Evolutionary conservation across 2,888 invertebrate species (phyloP), one percentile per base, ranked within the genome.

Genomic region (Ellobium chinense): DNA sequence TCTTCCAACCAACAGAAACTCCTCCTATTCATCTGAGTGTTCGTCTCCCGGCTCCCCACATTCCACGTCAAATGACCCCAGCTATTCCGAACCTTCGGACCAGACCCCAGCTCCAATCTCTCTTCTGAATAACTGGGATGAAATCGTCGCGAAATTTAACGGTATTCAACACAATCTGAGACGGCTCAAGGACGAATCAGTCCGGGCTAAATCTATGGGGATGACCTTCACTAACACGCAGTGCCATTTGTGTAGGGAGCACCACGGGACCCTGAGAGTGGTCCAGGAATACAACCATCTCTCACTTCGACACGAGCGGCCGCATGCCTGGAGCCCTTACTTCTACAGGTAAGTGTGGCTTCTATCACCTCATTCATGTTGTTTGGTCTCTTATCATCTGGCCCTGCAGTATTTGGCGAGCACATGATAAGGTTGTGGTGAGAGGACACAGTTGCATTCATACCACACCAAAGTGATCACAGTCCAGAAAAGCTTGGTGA

Each of bases 231-330:
- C 89, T 73, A 88, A 87, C 82, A 87, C 88, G 56, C 84, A 84
- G 37, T 91, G 91, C 78, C 88, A 90, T 80, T 77, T 89, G 78
- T 91, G 91, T 80, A 79, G 85, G 34, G 89, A 90, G 81, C 84
- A 87, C 65, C 91, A 91, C 82, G 89, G 89, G 0, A 91, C 89
- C 0, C 84, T 91, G n/a, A 87, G 87, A 58, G 91, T 91, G 60
- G 84, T 90, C 24, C 91, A 91, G 78, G 91, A 91, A 75, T 87
- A 87, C 65, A 91, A 88, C 73, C 83, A 87, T 73, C 80, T 91
- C 46, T 79, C 86, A 39, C 88, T 91, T 34, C 81, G 81, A 9
- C 90, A 91, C 81, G 78, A 86, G 58, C 84, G 89, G 66, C 89
- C 90, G 9, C 74, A 78, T 21, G 65, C 81, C 21, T 84, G 86